Percentiles rank a stretch among this genome's conserved stretches.
Conservation (phyloP, 2,797 vertebrate species). For the Hafferia zeledoni region DNA sequence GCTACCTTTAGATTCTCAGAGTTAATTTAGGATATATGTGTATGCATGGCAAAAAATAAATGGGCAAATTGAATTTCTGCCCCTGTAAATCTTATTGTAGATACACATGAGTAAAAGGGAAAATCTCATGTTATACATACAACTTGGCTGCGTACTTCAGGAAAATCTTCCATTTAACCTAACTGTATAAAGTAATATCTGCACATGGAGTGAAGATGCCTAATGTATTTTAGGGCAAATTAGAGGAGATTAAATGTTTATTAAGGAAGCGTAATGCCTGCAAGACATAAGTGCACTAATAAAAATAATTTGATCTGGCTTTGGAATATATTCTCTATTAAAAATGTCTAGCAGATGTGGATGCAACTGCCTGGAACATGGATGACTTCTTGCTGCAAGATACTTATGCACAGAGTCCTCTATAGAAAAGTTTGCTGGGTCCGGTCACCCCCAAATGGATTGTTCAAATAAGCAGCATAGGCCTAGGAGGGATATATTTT, state of each 20-base stretch:
- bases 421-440: background rate
- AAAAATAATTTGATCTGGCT: background rate
- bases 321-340: background rate
- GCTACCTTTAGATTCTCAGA: background rate
- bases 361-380: background rate
- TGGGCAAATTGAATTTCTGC: background rate
- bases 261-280: background rate
- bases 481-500: background rate
- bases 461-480: background rate
- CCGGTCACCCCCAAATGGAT: fast-evolving
- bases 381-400: background rate
- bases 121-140: background rate
- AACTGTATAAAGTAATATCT: background rate
- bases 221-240: background rate
- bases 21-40: background rate
- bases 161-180: background rate
- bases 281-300: background rate
- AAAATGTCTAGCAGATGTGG: background rate
- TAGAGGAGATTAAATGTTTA: background rate
- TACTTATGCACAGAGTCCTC: background rate
- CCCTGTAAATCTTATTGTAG: background rate
- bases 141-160: background rate
- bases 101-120: background rate
- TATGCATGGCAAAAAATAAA: background rate
- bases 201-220: background rate